Base-by-base conservation (phyloP, 2,113 vertebrate species). In the Serilophus lunatus region DNA sequence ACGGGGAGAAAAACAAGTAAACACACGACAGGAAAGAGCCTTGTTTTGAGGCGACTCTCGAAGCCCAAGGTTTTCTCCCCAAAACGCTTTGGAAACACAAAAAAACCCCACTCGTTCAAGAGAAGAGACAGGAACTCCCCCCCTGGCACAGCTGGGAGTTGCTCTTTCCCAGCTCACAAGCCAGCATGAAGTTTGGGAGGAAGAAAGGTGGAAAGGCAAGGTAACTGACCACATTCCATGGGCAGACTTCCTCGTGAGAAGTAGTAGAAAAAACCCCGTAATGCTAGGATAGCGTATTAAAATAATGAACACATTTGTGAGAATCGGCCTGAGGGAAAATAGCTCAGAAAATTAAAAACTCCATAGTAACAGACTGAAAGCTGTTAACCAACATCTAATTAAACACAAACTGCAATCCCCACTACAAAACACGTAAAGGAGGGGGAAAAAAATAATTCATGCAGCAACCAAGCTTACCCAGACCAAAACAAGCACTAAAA, bases 261-360 rank as follows among this genome's bases (percentile, higher is more conserved):
- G 33, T 2, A n/a, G 23, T 61, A 47, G 26, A 38, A 81, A 33
- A 22, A 57, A 50, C 38, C 57, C 2, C 13, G 12, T 15, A 12
- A 13, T 3, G 17, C 68, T 31, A 49, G 59, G 74, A 60, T 6
- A 42, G 23, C 7, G 35, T 74, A 54, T 89, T 20, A 47, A 92
- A 95, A 77, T 25, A 82, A 54, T 3, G 26, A 86, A 72, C 25
- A 6, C 35, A 14, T 56, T 56, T 61, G 56, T 57, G 82, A 85
- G 63, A 92, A 79, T 65, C 45, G 64, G 81, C 94, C 72, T 0
- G 3, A 74, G 77, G 91, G 72, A 88, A 93, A 78, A 75, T 40
- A 82, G 51, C 82, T 89, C 10, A 76, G 85, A 78, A 95, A 87
- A 95, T 93, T 53, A 79, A 91, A 44, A 95, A 57, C 68, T 82